phyloP scores from a whole-genome alignment of 2,113 vertebrate genomes.

The Chaenogobius annularis region DNA sequence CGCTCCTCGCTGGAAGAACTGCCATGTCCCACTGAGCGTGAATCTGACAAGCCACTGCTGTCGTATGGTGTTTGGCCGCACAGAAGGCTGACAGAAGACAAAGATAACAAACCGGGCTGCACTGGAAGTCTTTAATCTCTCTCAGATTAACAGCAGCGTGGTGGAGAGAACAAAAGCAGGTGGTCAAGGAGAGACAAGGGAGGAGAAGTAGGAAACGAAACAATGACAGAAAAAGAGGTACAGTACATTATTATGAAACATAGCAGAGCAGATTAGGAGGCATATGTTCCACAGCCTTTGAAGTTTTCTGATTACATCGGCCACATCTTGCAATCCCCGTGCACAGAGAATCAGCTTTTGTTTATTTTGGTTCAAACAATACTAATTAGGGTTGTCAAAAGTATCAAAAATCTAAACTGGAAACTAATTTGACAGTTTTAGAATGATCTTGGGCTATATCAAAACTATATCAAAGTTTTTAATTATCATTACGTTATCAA shows the following conservation, averaged over 20 bases:
- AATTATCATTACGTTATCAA: no score
- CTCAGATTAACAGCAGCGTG: conserved; percentile 3
- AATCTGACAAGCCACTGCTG: conserved; percentile 37
- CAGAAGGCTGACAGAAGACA: conserved; percentile 24
- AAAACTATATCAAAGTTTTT: no score
- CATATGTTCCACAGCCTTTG: not conserved
- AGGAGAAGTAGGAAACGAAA: not conserved
- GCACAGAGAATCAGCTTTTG: not conserved
- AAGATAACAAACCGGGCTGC: conserved; percentile 15
- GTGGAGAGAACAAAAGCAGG: conserved; percentile 1
- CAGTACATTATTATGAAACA: not conserved
- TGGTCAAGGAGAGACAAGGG: not conserved
- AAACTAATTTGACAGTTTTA: no score
- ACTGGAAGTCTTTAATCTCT: conserved; percentile 10
- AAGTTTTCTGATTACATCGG: not conserved
- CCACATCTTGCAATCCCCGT: not conserved
- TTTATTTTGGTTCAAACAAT: not conserved
- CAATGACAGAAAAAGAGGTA: not conserved
- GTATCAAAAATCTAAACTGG: no score
- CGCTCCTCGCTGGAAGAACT: conserved; percentile 36
- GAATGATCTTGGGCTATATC: no score
- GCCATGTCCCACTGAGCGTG: conserved; percentile 49
- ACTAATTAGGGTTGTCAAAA: no score
- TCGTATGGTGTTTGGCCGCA: conserved; percentile 25
- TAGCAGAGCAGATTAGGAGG: not conserved